Evolutionary conservation across 1,140 invertebrate genomes (phyloP), one percentile per base, ranked within the genome.

Genomic region (Drosophila trapezifrons): DNA sequence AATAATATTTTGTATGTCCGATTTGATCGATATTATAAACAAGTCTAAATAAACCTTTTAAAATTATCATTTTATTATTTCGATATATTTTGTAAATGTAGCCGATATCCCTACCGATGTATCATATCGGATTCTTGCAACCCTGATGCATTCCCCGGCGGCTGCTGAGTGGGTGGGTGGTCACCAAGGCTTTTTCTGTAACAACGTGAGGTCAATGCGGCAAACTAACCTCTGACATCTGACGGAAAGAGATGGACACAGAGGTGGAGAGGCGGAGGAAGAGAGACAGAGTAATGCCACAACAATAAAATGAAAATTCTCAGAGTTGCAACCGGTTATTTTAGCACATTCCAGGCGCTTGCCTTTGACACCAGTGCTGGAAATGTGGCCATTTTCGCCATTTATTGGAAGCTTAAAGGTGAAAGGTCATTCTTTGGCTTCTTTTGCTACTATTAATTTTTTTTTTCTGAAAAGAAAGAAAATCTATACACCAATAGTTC

Each of bases 171-270:
- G 29, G 62, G 10, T 35, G 52, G 12, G 40, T 35, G 45, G 55
- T 52, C 35, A 38, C 17, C 15, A 54, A 51, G 78, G 67, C 52
- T 29, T 59, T 54, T 75, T 49, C 63, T 71, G 58, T 78, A 73
- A 78, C 83, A 86, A 86, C 78, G 83, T 87, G 71, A 82, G 82
- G 82, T 87, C 83, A 86, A 76, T 86, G 82, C 83, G 82, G 82
- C 82, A 76, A 81, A 55, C 49, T 46, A 35, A 71, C 55, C 49
- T 59, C 74, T 76, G 74, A 76, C 63, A 49, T 66, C 52, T 58
- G 72, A 66, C 43, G 45, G 60, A 45, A 52, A 15, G 42, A 17
- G 45, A 59, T 27, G 22, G 58, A 37, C 43, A 71, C 40, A 32
- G 13, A 20, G 29, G 2, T 20, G 45, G 37, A 43, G 13, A 27